A percentile compares a stretch with the other conserved stretches of the same genome.
phyloP scores from a whole-genome alignment of 1,140 invertebrate species.

The Oreohelix idahoensis region DNA sequence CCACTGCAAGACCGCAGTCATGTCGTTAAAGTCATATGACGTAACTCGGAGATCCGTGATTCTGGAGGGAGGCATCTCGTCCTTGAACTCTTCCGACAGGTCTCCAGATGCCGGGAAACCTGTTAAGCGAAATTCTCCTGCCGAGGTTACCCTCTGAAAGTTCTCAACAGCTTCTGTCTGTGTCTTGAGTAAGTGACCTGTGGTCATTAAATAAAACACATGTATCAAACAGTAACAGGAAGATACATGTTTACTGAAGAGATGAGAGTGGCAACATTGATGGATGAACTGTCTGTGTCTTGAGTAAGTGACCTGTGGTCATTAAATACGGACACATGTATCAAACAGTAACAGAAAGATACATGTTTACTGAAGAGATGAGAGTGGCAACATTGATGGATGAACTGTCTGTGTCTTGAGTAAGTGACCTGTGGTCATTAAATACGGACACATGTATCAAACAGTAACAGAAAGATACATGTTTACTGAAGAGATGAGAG shows the following conservation, averaged over 20 bases:
- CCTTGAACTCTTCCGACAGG: conserved; percentile 1
- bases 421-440: neutral
- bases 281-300: neutral
- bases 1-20: conserved; percentile 33
- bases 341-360: too few relatives aligned
- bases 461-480: too few relatives aligned
- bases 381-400: too few relatives aligned
- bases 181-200: neutral
- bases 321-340: too few relatives aligned
- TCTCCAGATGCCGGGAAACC: conserved; percentile 31
- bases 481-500: too few relatives aligned
- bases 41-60: conserved; percentile 44
- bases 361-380: too few relatives aligned
- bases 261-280: too few relatives aligned
- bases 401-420: neutral
- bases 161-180: conserved; percentile 22
- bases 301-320: neutral
- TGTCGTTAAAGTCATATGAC: conserved; percentile 35
- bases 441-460: too few relatives aligned
- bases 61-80: conserved; percentile 47
- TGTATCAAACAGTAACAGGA: too few relatives aligned
- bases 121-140: conserved; percentile 46
- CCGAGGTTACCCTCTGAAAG: conserved; percentile 49
- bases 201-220: too few relatives aligned
- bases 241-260: too few relatives aligned